Base-by-base conservation (phyloP, 2,888 invertebrate genomes). In the Saturnia japonica region DNA sequence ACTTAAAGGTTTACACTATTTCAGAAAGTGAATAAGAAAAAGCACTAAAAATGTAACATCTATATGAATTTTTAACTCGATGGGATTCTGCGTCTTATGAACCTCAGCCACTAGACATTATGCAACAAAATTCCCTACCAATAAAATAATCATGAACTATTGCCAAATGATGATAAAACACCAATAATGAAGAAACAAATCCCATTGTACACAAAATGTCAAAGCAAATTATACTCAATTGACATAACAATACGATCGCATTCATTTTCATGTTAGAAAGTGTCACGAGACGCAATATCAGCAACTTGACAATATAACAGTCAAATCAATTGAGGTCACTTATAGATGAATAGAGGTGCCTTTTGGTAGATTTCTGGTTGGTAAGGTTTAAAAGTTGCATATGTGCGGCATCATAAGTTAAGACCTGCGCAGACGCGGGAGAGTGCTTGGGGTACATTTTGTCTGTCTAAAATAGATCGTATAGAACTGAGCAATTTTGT, bases 111-210 rank as follows among this genome's bases (percentile, higher is more conserved):
- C 54, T 54, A 22, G 2, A 22, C 22, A 11, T 22, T 54, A 22
- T 54, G 25, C 2, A 14, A 28, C 25, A 2, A 14, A 12, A 60
- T 60, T 28, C 25, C 19, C 57, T 60, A n/a, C 40, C 51, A 68
- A n/a, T 54, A 68, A 34, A 64, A 64, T 40, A 40, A 40, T 40
- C 40, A 40, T 34, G 16, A 40, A 40, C 40, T 7, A 64, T 64
- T 64, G 22, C 40, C n/a, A 60, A 60, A 60, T 60, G 19, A 34
- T 64, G 34, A 64, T 64, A 45, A 66, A 66, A 64, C 57, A 51
- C 45, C 54, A 70, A 51, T 14, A 64, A 40, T 40, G 40, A 40
- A 64, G 64, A 64, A 69, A 25, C 16, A 16, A 51, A 42, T 67
- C 40, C 1, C n/a, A 64, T 64, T 64, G 57, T 64, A 9, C 64